A percentile compares a stretch with the other conserved stretches of the same genome.
Evolutionary conservation across 2,888 invertebrate species (phyloP).

Genomic region (Drosophila maculinotata): DNA sequence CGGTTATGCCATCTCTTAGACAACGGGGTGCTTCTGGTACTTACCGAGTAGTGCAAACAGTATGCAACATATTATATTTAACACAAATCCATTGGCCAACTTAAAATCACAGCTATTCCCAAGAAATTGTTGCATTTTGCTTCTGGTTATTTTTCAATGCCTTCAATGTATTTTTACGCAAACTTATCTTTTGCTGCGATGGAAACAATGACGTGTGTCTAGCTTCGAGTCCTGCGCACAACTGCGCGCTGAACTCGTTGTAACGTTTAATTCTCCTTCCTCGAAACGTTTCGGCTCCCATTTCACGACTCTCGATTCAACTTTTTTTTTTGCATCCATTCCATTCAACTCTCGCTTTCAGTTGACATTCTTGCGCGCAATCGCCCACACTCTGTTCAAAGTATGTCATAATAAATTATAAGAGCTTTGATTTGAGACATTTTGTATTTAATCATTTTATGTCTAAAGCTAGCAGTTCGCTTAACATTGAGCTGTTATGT

Average conservation of each 20-base stretch:
- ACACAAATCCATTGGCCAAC: slow-evolving; percentile 10
- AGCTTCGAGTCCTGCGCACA: slow-evolving; percentile 67
- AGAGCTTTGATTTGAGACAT: too few species aligned
- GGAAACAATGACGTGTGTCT: slow-evolving; percentile 55
- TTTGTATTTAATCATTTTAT: too few species aligned
- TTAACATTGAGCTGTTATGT: too few species aligned
- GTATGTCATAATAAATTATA: not conserved
- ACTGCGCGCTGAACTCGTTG: slow-evolving; percentile 49
- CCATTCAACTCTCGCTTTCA: slow-evolving; percentile 39
- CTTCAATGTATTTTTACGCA: slow-evolving; percentile 18
- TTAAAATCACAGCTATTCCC: slow-evolving; percentile 9
- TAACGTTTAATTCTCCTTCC: slow-evolving; percentile 1
- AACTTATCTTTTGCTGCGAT: slow-evolving; percentile 1
- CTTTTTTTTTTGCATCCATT: slow-evolving; percentile 6
- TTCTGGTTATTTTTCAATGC: slow-evolving; percentile 7
- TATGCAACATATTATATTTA: slow-evolving; percentile 33
- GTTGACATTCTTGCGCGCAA: slow-evolving; percentile 32
- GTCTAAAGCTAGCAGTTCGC: too few species aligned
- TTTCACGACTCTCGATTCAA: slow-evolving; percentile 3
- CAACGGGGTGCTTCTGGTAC: slow-evolving; percentile 23
- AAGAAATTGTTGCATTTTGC: slow-evolving; percentile 35
- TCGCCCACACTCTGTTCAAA: slow-evolving; percentile 13
- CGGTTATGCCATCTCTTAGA: slow-evolving; percentile 4
- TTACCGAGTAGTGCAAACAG: slow-evolving; percentile 50
- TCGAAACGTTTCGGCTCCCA: slow-evolving; percentile 7